Evolutionary conservation across 2,888 invertebrate genomes (phyloP), one percentile per base, ranked within the genome.

Genomic region (Nomada flava): DNA sequence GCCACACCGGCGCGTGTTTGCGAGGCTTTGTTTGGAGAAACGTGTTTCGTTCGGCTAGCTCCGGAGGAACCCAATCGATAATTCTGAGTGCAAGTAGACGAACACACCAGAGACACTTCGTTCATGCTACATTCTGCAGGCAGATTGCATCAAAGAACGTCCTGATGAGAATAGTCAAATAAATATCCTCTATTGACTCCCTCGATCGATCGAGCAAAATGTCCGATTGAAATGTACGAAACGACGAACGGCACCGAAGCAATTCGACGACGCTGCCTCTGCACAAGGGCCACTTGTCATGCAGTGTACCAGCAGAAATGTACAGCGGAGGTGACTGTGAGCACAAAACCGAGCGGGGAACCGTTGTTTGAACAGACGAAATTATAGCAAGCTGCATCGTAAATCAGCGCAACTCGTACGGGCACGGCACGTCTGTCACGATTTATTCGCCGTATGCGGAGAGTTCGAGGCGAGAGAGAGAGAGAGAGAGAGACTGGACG

Each of bases 361-460:
- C 47, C 47, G 23, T 59, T 65, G 62, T 74, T 74, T 57, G 65
- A 69, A 23, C 65, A 36, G 79, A 47, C 70, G 79, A 71, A 82
- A 82, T 82, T 79, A 65, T 71, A 59, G 67, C 71, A 57, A 52
- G 53, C 67, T 10, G n/a, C 53, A 36, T 26, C 64, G 75, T 76
- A 78, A 79, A 74, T 79, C 78, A 71, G 36, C 3, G 44, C 50
- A 36, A 20, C 20, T 67, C 36, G 7, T n/a, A 57, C 76, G 62
- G 59, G 29, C 47, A 52, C 29, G 47, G 13, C 47, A 11, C 10
- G 74, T 63, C 47, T 55, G 55, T 53, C 59, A 72, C 82, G 70
- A 83, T 83, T 76, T 83, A 81, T 83, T 81, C 62, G 47, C 62
- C 59, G 20, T 52, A 52, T 18, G 42, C 36, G 57, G 44, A 44